These are phyloP conservation scores for Taeniopygia guttata DNA, from an alignment of 2,797 vertebrate species.

Conservation along the genomic window DNA sequence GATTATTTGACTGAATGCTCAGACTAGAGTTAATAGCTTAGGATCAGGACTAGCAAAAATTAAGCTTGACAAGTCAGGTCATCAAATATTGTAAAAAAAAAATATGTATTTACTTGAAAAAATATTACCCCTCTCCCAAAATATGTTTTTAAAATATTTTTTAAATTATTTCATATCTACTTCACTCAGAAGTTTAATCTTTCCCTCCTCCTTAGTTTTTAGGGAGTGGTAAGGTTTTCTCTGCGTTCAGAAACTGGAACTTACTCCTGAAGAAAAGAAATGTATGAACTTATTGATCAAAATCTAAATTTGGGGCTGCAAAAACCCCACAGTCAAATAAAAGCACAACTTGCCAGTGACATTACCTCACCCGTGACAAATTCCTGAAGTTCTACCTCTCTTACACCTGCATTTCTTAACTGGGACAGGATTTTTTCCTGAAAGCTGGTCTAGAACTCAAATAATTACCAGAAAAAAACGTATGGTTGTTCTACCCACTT, in stretches of 20 bases:
- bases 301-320: background rate
- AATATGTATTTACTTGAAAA: background rate
- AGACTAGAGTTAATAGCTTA: background rate
- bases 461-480: background rate
- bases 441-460: background rate
- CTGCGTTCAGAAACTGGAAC: background rate
- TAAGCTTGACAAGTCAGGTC: background rate
- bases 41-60: background rate
- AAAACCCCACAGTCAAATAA: background rate
- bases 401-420: background rate
- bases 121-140: background rate
- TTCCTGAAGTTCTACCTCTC: background rate
- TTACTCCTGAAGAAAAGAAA: background rate
- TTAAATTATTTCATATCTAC: background rate
- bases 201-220: background rate
- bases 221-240: background rate
- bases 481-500: background rate
- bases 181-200: background rate
- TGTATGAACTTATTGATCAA: background rate
- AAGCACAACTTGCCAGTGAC: background rate
- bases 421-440: background rate
- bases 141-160: background rate
- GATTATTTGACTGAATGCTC: background rate
- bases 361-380: background rate
- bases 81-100: background rate